phyloP scores from a whole-genome alignment of 1,140 invertebrate genomes.

The Mercenaria mercenaria region DNA sequence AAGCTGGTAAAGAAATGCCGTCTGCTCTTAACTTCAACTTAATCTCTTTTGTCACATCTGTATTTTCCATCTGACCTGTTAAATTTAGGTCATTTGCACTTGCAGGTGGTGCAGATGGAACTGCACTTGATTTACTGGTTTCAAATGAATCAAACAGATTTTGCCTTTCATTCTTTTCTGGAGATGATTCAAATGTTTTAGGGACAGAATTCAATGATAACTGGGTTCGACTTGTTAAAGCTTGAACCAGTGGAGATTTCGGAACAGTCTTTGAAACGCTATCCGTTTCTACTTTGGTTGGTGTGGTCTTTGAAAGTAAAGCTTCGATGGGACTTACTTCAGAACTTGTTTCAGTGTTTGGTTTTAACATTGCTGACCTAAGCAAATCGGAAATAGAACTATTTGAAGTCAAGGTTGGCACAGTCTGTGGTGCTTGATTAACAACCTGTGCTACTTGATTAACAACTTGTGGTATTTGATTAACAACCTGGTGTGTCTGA shows the following conservation, averaged over 20 bases:
- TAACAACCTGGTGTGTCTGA: no score
- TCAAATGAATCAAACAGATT: conserved; percentile 58
- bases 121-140: neutral
- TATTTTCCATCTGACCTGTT: neutral
- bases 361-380: neutral
- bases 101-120: no score
- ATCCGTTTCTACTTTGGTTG: neutral
- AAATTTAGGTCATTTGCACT: neutral
- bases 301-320: neutral
- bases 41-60: neutral
- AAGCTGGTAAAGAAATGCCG: neutral
- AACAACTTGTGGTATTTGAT: no score
- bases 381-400: conserved; percentile 13
- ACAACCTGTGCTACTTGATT: no score
- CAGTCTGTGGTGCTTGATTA: neutral
- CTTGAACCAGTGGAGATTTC: neutral
- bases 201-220: neutral
- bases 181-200: neutral
- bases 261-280: neutral
- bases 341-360: neutral
- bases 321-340: conserved; percentile 33
- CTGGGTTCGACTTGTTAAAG: neutral
- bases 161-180: neutral
- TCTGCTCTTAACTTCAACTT: conserved; percentile 7
- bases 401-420: neutral